These are phyloP conservation scores for Ianthella basta DNA, from an alignment of 37 sponge, comb jelly and placozoan species.

Conservation along the genomic window DNA sequence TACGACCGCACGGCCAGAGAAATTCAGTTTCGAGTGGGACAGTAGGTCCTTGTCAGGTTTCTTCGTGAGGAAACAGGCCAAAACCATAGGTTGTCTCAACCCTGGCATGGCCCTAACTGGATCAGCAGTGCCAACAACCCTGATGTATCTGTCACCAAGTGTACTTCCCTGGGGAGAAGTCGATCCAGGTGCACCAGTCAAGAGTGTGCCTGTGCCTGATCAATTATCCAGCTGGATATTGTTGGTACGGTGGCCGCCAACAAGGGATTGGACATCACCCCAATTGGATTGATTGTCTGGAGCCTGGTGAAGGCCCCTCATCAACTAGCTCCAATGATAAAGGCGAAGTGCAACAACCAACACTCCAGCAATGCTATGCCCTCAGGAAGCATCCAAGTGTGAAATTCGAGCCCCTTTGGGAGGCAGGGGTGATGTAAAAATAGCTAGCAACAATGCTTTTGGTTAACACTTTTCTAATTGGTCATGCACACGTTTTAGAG, in stretches of 20 bases:
- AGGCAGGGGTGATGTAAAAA: slow-evolving; percentile 4
- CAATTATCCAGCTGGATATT: slow-evolving; percentile 51
- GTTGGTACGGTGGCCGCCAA: slow-evolving; percentile 48
- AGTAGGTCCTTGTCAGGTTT: slow-evolving; percentile 49
- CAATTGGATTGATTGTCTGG: neutral
- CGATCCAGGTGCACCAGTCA: slow-evolving; percentile 49
- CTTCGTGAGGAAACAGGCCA: slow-evolving; percentile 42
- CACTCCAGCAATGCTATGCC: no score
- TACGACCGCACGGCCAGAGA: slow-evolving; percentile 32
- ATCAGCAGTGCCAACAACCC: slow-evolving; percentile 15
- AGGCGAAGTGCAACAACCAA: neutral
- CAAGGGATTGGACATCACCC: slow-evolving; percentile 1
- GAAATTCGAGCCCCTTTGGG: neutral
- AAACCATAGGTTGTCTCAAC: slow-evolving; percentile 28
- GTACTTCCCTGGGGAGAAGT: slow-evolving; percentile 45
- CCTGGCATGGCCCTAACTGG: slow-evolving; percentile 64
- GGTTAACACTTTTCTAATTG: neutral
- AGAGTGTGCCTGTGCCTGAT: slow-evolving; percentile 41
- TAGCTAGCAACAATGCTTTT: neutral
- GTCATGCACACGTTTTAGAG: neutral
- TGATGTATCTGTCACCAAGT: slow-evolving; percentile 40
- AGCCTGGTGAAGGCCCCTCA: neutral
- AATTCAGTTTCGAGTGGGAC: neutral
- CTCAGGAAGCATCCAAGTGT: neutral
- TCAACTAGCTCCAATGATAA: neutral